A percentile compares a stretch with the other conserved stretches of the same genome.
Conservation (phyloP, 2,888 invertebrate genomes). For the Patella ulyssiponensis region DNA sequence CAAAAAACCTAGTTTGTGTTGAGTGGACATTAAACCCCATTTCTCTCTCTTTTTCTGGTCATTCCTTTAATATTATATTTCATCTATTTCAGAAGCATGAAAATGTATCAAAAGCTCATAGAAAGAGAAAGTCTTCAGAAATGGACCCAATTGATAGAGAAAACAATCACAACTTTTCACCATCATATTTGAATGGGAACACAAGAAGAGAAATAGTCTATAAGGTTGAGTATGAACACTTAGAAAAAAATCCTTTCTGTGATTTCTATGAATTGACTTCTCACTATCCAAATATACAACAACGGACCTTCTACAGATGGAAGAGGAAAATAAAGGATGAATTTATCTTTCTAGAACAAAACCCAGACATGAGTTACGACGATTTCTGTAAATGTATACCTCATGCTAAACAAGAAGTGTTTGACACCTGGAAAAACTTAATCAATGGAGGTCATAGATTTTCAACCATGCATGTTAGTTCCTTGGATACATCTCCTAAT, state of each 20-base stretch:
- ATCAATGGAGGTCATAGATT: constrained; percentile 40
- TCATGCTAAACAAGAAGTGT: constrained; percentile 41
- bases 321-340: constrained; percentile 45
- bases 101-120: background rate
- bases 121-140: constrained; percentile 5
- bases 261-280: constrained; percentile 43
- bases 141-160: background rate
- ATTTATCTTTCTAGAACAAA: constrained; percentile 44
- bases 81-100: background rate
- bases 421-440: constrained; percentile 37
- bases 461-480: constrained; percentile 22
- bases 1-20: too few species aligned
- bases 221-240: constrained; percentile 43
- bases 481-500: background rate
- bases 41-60: too few species aligned
- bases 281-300: constrained; percentile 40
- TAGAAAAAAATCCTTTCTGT: constrained; percentile 42
- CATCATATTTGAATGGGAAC: background rate
- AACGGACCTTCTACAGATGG: constrained; percentile 46
- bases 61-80: background rate
- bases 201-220: constrained; percentile 40
- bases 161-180: background rate
- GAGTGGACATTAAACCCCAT: too few species aligned
- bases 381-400: constrained; percentile 39
- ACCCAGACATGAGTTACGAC: constrained; percentile 36